These are phyloP conservation scores for Ascaphus truei DNA, from an alignment of 2,113 vertebrate species.

Conservation along the genomic window DNA sequence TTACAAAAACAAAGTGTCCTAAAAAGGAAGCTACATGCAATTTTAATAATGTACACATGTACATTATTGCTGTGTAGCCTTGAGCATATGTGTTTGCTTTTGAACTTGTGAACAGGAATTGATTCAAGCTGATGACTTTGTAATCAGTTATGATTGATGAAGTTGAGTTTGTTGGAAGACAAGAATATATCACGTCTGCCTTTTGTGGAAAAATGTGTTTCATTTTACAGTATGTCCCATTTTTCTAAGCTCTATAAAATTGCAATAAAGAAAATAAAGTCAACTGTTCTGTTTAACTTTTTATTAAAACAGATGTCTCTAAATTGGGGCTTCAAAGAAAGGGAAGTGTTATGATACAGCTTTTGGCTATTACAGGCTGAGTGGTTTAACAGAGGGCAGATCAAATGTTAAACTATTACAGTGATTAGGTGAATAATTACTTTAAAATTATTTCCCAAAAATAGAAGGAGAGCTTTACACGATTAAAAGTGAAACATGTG, in stretches of 20 bases:
- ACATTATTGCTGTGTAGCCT: slow-evolving; percentile 80
- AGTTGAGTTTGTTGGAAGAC: slow-evolving; percentile 63
- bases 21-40: slow-evolving; percentile 55
- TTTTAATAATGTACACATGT: slow-evolving; percentile 80
- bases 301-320: slow-evolving; percentile 53
- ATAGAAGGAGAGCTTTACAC: slow-evolving; percentile 49
- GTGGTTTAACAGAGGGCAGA: slow-evolving; percentile 57
- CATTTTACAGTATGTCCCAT: slow-evolving; percentile 46
- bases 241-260: slow-evolving; percentile 42
- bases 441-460: slow-evolving; percentile 59
- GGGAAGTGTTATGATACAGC: slow-evolving; percentile 38
- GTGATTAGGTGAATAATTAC: slow-evolving; percentile 71
- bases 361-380: slow-evolving; percentile 29
- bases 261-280: slow-evolving; percentile 53
- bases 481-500: slow-evolving; percentile 76
- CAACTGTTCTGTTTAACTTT: slow-evolving; percentile 55
- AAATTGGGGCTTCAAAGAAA: slow-evolving; percentile 48
- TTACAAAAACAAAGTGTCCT: slow-evolving; percentile 42
- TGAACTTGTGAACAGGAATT: slow-evolving; percentile 93
- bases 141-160: slow-evolving; percentile 90
- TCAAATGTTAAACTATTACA: slow-evolving; percentile 67
- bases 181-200: slow-evolving; percentile 62
- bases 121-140: slow-evolving; percentile 97
- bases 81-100: slow-evolving; percentile 79
- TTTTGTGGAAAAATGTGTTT: slow-evolving; percentile 52